Percentiles rank a stretch among this genome's conserved stretches.
phyloP scores from a whole-genome alignment of 2,888 invertebrate genomes.

The Buathra laborator region DNA sequence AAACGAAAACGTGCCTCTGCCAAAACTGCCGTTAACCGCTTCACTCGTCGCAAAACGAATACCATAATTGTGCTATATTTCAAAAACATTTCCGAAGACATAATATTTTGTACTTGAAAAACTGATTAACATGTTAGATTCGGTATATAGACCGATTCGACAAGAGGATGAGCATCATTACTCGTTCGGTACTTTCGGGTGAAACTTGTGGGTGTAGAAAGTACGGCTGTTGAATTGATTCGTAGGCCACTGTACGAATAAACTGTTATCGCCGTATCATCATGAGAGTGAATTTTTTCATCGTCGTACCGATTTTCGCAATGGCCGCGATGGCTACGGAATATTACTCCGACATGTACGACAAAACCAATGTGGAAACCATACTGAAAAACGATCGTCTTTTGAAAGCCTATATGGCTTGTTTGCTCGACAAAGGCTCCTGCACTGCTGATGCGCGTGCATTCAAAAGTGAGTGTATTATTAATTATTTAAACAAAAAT shows the following conservation, averaged over 20 bases:
- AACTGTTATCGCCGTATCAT: background rate
- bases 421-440: constrained; percentile 72
- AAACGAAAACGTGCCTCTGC: constrained; percentile 15
- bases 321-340: constrained; percentile 37
- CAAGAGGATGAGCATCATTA: background rate
- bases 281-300: constrained; percentile 30
- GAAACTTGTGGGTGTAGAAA: background rate
- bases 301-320: constrained; percentile 26
- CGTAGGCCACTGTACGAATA: background rate
- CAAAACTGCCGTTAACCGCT: background rate
- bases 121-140: background rate
- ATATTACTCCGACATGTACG: constrained; percentile 57
- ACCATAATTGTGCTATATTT: background rate
- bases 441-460: constrained; percentile 71
- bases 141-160: constrained; percentile 13
- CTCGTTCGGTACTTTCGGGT: background rate
- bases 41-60: background rate
- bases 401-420: constrained; percentile 67
- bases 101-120: background rate
- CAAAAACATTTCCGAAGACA: background rate
- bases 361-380: constrained; percentile 65
- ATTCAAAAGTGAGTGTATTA: constrained; percentile 71
- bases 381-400: constrained; percentile 68
- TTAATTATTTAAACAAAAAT: background rate
- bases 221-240: background rate